phyloP scores from a whole-genome alignment of 2,113 vertebrate genomes.

The Phylloscopus trochiloides region DNA sequence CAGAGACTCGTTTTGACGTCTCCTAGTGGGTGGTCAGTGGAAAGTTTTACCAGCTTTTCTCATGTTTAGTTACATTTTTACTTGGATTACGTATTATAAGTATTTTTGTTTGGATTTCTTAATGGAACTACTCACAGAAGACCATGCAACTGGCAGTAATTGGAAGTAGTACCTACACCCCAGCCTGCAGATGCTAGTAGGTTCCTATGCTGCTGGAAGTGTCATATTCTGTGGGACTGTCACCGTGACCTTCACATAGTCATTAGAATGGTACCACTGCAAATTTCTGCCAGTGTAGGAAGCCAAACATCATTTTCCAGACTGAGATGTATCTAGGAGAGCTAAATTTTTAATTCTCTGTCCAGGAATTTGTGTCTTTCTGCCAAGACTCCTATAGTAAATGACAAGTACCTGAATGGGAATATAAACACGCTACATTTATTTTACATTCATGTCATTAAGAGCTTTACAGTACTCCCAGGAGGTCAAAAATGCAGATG shows the following conservation, averaged over 20 bases:
- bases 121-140: not conserved
- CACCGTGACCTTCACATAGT: not conserved
- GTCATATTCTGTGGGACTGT: not conserved
- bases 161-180: not conserved
- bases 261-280: not conserved
- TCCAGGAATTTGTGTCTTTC: not conserved
- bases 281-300: not conserved
- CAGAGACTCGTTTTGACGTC: not conserved
- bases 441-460: not conserved
- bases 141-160: not conserved
- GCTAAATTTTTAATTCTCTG: not conserved
- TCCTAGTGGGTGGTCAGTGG: conserved; percentile 28
- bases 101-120: not conserved
- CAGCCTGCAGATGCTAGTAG: not conserved
- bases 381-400: not conserved
- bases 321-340: not conserved
- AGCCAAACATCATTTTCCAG: not conserved
- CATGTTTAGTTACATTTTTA: not conserved
- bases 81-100: not conserved
- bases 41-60: conserved; percentile 17
- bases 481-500: not conserved
- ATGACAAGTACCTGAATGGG: not conserved
- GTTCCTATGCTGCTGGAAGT: not conserved
- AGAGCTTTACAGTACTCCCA: not conserved
- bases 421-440: not conserved